These are phyloP conservation scores for Pammene aurita DNA, from an alignment of 2,888 invertebrate species.

Conservation along the genomic window DNA sequence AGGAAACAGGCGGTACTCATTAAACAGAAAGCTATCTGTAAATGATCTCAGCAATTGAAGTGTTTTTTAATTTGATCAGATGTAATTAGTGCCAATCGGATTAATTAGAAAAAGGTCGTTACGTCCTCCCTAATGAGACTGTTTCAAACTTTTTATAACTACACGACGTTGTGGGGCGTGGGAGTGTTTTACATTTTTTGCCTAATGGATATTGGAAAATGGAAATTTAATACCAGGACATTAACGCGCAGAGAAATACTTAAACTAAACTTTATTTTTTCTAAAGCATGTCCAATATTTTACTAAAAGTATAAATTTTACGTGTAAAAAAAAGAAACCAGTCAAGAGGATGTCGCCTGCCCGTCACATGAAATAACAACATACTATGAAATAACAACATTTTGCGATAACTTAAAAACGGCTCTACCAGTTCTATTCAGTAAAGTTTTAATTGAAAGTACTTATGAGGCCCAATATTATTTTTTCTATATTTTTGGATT, in stretches of 20 bases:
- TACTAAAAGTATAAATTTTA: not conserved
- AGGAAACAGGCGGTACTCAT: constrained; percentile 5
- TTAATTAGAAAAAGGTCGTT: constrained; percentile 54
- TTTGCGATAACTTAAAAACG: no score
- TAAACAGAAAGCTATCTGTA: constrained; percentile 36
- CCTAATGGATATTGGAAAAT: constrained; percentile 16
- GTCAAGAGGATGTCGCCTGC: no score
- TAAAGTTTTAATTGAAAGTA: no score
- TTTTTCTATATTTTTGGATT: no score
- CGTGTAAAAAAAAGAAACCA: no score
- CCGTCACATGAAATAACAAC: no score
- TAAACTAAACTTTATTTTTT: not conserved
- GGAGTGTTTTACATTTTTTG: constrained; percentile 1
- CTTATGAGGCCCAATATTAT: no score
- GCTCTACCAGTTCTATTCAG: no score
- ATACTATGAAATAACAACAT: no score
- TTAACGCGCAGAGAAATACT: no score
- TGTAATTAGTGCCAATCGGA: constrained; percentile 64
- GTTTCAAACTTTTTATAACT: constrained; percentile 27
- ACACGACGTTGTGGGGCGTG: not conserved
- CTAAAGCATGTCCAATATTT: no score
- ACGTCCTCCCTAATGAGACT: constrained; percentile 31
- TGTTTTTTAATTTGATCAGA: constrained; percentile 55
- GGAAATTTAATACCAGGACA: constrained; percentile 10
- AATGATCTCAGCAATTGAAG: constrained; percentile 42